Conservation (phyloP, 2,797 vertebrate genomes). For the Pipistrellus nathusii region DNA sequence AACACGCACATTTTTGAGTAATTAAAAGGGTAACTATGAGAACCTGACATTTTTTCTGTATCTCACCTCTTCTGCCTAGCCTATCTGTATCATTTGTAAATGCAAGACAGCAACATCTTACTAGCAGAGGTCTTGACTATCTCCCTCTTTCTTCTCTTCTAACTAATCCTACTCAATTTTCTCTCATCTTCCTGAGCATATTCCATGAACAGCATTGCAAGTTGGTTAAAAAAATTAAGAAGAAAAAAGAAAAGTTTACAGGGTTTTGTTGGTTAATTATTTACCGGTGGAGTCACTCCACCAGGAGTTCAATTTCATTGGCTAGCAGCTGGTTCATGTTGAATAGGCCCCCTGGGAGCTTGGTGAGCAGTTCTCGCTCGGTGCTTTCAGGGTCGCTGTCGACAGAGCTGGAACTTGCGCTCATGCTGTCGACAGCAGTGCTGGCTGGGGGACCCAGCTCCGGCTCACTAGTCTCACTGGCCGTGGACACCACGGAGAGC, state of each 20-base stretch:
- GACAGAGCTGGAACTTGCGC: slow-evolving; percentile 92
- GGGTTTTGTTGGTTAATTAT: slow-evolving; percentile 87
- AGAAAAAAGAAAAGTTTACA: slow-evolving; percentile 78
- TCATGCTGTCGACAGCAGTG: slow-evolving; percentile 91
- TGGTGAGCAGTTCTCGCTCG: slow-evolving; percentile 91
- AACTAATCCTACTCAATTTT: slow-evolving; percentile 63
- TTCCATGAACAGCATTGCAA: slow-evolving; percentile 91
- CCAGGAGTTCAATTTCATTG: slow-evolving; percentile 91
- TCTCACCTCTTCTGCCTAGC: slow-evolving; percentile 30
- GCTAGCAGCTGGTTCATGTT: slow-evolving; percentile 93
- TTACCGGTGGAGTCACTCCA: slow-evolving; percentile 88
- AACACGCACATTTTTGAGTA: slow-evolving; percentile 3
- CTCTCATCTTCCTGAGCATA: slow-evolving; percentile 81
- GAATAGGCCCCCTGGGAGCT: slow-evolving; percentile 91
- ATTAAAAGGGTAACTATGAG: slow-evolving; percentile 48
- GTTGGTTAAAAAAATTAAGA: slow-evolving; percentile 79
- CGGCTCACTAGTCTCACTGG: slow-evolving; percentile 92
- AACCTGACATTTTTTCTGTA: slow-evolving; percentile 34
- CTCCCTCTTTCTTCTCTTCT: slow-evolving; percentile 34
- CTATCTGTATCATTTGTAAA: slow-evolving; percentile 17
- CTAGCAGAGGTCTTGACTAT: slow-evolving; percentile 38
- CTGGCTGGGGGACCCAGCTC: slow-evolving; percentile 90
- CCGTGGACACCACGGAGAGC: slow-evolving; percentile 92
- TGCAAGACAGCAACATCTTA: slow-evolving; percentile 40
- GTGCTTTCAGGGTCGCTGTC: slow-evolving; percentile 93